Evolutionary conservation across 2,888 invertebrate species (phyloP), one percentile per base, ranked within the genome.

Genomic region (Hypercompe scribonia): DNA sequence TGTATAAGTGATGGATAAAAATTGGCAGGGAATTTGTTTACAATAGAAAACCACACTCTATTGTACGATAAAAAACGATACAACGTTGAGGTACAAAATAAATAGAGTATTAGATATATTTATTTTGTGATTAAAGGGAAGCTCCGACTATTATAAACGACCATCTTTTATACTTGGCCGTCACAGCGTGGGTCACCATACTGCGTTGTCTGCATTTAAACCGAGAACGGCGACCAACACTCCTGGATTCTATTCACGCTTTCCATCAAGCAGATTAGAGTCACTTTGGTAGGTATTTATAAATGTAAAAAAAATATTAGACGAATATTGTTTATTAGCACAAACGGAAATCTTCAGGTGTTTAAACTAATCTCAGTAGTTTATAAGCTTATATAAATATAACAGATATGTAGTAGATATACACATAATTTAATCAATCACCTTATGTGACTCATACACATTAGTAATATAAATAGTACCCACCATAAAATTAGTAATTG

Each of bases 401-500:
- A 24, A 50, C 24, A 24, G 50, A 54, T 54, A 54, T 21, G n/a
- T 54, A 24, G 8, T n/a, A n/a, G 24, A 3, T 10, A 54, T 50
- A 50, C 2, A 50, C 24, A 50, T 8, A 61, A 31, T 31, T 61
- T 31, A 31, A 61, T 31, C 31, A 15, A 31, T 61, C 61, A 61
- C 61, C 18, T 61, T 5, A 58, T 58, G 15, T 61, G 61, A 31
- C 28, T 31, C 61, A 61, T 61, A 10, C 11, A 33, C 15, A 73
- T 33, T 61, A 71, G 65, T 61, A 78, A 73, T 67, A 61, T 18
- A 28, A n/a, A 58, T 31, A 8, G 15, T 13, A 58, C 28, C 28
- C 64, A 54, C 61, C 54, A 71, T 79, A 72, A 72, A 76, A 75
- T 79, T 78, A 71, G 65, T 70, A 65, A 68, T 74, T 70, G 64